phyloP scores from a whole-genome alignment of 2,113 vertebrate genomes.

The Trichechus manatus region DNA sequence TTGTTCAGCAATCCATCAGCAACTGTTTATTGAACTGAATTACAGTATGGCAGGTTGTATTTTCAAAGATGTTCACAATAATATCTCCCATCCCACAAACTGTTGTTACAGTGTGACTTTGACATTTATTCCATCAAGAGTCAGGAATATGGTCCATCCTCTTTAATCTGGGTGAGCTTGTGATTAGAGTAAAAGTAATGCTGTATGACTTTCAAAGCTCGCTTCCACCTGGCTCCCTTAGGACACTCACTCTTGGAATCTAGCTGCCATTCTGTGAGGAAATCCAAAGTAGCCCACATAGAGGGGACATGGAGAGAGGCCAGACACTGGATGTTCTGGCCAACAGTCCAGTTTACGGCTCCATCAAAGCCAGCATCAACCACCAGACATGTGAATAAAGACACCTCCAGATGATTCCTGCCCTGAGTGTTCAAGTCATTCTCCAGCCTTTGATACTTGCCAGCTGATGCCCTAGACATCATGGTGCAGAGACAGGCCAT shows the following conservation, averaged over 20 bases:
- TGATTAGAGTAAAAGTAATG: neutral
- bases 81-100: neutral
- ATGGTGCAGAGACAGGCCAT: neutral
- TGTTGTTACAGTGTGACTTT: neutral
- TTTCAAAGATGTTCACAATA: neutral
- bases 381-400: neutral
- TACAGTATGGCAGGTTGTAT: neutral
- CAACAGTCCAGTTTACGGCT: accelerated
- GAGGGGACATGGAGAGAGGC: neutral
- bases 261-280: neutral
- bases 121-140: neutral
- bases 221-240: neutral
- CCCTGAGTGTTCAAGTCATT: no score
- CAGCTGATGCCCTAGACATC: neutral
- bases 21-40: neutral
- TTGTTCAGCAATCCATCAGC: neutral
- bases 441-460: neutral
- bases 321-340: neutral
- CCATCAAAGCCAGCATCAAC: neutral
- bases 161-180: neutral
- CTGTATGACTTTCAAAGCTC: neutral
- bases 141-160: neutral
- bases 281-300: neutral
- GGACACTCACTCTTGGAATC: neutral
- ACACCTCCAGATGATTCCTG: neutral